Percentiles rank a stretch among this genome's conserved stretches.
Evolutionary conservation across 2,797 vertebrate species (phyloP).

Genomic region (Ictinia mississippiensis): DNA sequence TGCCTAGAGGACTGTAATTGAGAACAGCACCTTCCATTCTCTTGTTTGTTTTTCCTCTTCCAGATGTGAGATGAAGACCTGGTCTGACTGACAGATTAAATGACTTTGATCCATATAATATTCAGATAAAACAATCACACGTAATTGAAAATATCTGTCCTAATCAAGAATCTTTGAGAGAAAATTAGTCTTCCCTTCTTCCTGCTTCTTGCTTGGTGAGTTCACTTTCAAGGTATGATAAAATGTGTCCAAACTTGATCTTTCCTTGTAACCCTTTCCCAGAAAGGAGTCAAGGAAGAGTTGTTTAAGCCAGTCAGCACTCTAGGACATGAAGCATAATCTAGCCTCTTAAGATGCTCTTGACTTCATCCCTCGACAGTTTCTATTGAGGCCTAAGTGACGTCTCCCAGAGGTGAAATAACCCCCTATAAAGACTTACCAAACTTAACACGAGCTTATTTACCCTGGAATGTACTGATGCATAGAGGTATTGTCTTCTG

Average conservation of each 20-base stretch:
- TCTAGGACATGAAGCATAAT: not conserved
- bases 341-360: not conserved
- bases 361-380: not conserved
- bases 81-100: constrained; percentile 43
- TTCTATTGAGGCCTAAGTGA: not conserved
- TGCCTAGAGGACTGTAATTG: constrained; percentile 42
- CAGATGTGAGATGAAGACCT: constrained; percentile 33
- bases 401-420: not conserved
- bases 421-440: not conserved
- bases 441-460: not conserved
- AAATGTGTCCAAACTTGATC: not conserved
- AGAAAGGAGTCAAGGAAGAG: not conserved
- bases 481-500: not conserved
- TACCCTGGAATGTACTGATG: not conserved
- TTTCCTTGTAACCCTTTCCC: not conserved
- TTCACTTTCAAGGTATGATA: constrained; percentile 28
- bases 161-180: constrained; percentile 22
- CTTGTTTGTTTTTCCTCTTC: constrained; percentile 34
- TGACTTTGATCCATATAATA: constrained; percentile 26
- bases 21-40: constrained; percentile 45
- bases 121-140: constrained; percentile 22
- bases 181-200: constrained; percentile 22
- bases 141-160: constrained; percentile 51
- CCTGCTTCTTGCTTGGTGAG: constrained; percentile 4
- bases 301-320: not conserved